Base-by-base conservation (phyloP, 2,888 invertebrate genomes). In the Trachelus troglodyta region DNA sequence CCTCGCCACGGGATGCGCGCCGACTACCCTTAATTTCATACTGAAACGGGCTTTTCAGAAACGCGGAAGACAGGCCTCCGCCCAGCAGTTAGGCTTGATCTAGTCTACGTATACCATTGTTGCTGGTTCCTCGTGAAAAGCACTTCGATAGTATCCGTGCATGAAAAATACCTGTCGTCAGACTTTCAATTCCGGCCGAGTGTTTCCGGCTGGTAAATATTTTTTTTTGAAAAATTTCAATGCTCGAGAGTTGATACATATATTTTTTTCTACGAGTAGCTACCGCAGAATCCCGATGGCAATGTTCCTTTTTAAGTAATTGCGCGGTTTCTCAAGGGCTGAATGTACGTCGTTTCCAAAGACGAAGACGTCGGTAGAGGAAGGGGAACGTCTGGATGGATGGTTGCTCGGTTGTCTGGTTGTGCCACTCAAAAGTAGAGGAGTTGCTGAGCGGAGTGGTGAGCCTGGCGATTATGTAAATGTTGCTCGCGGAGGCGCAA, bases 401-500 rank as follows among this genome's bases (percentile, higher is more conserved):
- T 71, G 71, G 71, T 34, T 71, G 71, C 31, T 34, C 71, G 33
- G 71, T 71, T 34, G 71, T 71, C 71, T 71, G 71, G 30, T 30
- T 56, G 31, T 37, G 31, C 31, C 56, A 68, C 56, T 68, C 75
- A 12, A 69, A 33, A 37, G 56, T 23, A 56, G 56, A 37, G 75
- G 75, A 75, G 75, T 9, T 56, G 56, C 56, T 23, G 56, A 75
- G 30, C 68, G 69, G 34, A 37, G 75, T 31, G 71, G 76, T 34
- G 71, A 71, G 69, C 34, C 84, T 78, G 84, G 87, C 90, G 90
- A 90, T 90, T 90, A 90, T 90, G 90, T 87, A 90, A 90, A 90
- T 90, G 87, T 87, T 89, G 88, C 86, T 89, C 89, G 87, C 85
- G 87, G 89, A 90, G 86, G 90, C 89, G 90, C 90, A 90, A 90